Percentiles rank a stretch among this genome's conserved stretches.
Conservation (phyloP, 1,140 invertebrate species). For the Drosophila parabipectinata region DNA sequence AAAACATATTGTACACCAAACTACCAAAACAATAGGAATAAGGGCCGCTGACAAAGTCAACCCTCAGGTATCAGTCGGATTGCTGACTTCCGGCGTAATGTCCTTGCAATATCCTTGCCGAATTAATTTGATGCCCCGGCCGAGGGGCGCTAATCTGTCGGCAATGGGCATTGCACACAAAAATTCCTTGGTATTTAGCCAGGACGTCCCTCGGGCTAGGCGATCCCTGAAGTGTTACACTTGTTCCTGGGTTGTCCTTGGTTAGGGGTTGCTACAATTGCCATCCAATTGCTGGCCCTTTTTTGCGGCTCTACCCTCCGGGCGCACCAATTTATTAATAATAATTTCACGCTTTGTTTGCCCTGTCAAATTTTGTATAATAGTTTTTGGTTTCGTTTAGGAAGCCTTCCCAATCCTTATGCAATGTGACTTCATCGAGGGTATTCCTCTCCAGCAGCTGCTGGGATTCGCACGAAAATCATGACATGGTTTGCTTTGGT, state of each 20-base stretch:
- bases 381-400: slow-evolving; percentile 30
- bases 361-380: slow-evolving; percentile 70
- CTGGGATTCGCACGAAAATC: slow-evolving; percentile 61
- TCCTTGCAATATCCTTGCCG: slow-evolving; percentile 51
- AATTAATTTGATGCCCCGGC: slow-evolving; percentile 55
- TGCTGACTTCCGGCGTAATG: slow-evolving; percentile 5
- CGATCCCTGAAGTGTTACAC: slow-evolving; percentile 57
- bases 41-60: slow-evolving; percentile 27
- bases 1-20: slow-evolving; percentile 78
- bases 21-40: slow-evolving; percentile 58
- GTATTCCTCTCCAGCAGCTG: slow-evolving; percentile 53
- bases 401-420: slow-evolving; percentile 15
- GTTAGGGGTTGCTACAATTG: slow-evolving; percentile 64
- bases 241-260: slow-evolving; percentile 44
- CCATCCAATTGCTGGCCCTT: slow-evolving; percentile 41
- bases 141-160: slow-evolving; percentile 61
- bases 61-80: slow-evolving; percentile 43
- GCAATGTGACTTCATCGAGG: slow-evolving; percentile 57
- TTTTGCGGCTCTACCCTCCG: slow-evolving; percentile 15
- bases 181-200: slow-evolving; percentile 78
- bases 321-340: slow-evolving; percentile 72
- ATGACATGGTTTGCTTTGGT: slow-evolving; percentile 32
- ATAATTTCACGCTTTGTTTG: slow-evolving; percentile 82
- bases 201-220: neutral
- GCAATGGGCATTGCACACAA: slow-evolving; percentile 75